Conservation (phyloP, 2,113 vertebrate species). For the Dromaius novaehollandiae region DNA sequence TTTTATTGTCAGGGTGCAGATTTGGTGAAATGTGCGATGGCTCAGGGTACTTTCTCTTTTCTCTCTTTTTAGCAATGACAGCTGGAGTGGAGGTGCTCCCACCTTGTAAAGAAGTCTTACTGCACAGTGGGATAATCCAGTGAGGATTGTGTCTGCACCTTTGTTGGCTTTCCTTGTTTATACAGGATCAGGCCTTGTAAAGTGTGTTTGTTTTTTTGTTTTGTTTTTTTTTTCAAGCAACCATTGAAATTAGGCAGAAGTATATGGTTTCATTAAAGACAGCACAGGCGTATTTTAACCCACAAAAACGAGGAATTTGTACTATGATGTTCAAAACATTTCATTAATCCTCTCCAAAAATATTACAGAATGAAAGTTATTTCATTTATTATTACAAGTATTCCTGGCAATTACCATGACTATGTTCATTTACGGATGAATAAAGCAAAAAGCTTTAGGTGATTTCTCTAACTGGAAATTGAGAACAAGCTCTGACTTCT, state of each 20-base stretch:
- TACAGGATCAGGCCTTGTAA: neutral
- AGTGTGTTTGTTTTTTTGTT: neutral
- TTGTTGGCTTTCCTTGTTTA: neutral
- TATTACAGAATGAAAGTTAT: neutral
- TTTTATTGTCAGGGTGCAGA: neutral
- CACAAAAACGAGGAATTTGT: neutral
- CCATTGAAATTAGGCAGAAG: neutral
- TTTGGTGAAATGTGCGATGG: neutral
- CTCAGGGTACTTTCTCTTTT: neutral
- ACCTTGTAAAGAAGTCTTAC: neutral
- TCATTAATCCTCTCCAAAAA: neutral
- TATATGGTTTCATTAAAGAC: neutral
- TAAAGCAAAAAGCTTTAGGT: neutral
- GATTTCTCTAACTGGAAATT: neutral
- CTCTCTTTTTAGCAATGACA: neutral
- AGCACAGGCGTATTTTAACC: neutral
- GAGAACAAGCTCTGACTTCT: neutral
- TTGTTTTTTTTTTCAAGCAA: too few species aligned
- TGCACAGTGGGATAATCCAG: rapidly evolving
- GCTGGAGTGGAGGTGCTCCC: neutral
- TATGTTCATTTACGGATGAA: neutral
- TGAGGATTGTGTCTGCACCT: neutral
- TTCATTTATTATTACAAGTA: neutral
- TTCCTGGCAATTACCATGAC: neutral
- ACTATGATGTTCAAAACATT: neutral